Evolutionary conservation across 2,888 invertebrate species (phyloP).

Genomic region (Lithodes maja): DNA sequence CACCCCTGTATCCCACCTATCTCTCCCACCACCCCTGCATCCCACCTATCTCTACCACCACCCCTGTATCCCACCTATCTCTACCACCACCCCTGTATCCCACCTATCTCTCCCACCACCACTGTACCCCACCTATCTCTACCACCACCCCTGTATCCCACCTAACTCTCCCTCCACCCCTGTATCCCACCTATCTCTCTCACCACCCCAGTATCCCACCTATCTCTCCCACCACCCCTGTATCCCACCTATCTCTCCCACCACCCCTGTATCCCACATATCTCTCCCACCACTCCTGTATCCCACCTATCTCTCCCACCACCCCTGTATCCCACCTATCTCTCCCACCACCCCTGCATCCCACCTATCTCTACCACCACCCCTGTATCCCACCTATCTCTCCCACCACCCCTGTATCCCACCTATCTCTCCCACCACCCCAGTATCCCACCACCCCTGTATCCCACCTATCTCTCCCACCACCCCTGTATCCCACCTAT

Average conservation of each 20-base stretch:
- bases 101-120: background rate
- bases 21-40: background rate
- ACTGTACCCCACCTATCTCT: no score
- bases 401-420: background rate
- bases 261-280: no score
- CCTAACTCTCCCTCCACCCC: background rate
- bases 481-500: background rate
- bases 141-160: background rate
- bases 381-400: background rate
- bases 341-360: background rate
- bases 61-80: background rate
- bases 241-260: no score
- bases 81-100: background rate
- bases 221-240: no score
- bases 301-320: background rate
- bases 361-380: background rate
- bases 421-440: background rate
- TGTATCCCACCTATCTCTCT: no score
- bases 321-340: background rate
- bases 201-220: no score
- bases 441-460: background rate
- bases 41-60: no score
- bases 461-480: background rate
- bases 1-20: background rate
- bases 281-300: background rate